These are phyloP conservation scores for Chlorodrepanis virens DNA, from an alignment of 2,113 vertebrate genomes.

Conservation along the genomic window DNA sequence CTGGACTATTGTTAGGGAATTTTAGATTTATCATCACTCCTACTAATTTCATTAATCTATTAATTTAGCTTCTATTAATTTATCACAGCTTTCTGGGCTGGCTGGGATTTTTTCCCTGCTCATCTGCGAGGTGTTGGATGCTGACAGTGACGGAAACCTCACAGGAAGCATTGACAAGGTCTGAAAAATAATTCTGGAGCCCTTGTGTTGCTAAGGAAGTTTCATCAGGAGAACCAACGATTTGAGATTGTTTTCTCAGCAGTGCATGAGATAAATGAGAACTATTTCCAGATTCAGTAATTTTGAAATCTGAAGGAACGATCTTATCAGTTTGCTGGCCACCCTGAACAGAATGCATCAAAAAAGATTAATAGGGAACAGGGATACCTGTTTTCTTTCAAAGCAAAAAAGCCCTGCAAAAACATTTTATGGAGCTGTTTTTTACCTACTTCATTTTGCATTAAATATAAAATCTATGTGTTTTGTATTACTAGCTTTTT, in stretches of 20 bases:
- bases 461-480: neutral
- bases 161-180: constrained; percentile 54
- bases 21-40: constrained; percentile 22
- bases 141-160: constrained; percentile 61
- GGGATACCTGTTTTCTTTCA: neutral
- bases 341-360: constrained; percentile 30
- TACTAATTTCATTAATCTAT: constrained; percentile 32
- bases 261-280: constrained; percentile 61
- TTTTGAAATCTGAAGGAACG: constrained; percentile 62
- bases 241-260: constrained; percentile 63
- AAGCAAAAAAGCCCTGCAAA: neutral
- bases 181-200: constrained; percentile 66
- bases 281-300: constrained; percentile 63
- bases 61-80: constrained; percentile 27
- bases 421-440: neutral
- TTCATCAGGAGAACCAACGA: constrained; percentile 57
- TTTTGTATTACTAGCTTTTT: neutral
- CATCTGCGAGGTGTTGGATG: neutral
- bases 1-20: neutral
- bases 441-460: neutral
- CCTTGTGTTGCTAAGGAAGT: constrained; percentile 61
- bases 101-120: neutral
- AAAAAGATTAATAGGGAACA: constrained; percentile 34
- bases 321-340: constrained; percentile 55
- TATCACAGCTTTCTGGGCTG: neutral